These are phyloP conservation scores for Dicrostonyx torquatus DNA, from an alignment of 2,797 vertebrate genomes.

Conservation along the genomic window DNA sequence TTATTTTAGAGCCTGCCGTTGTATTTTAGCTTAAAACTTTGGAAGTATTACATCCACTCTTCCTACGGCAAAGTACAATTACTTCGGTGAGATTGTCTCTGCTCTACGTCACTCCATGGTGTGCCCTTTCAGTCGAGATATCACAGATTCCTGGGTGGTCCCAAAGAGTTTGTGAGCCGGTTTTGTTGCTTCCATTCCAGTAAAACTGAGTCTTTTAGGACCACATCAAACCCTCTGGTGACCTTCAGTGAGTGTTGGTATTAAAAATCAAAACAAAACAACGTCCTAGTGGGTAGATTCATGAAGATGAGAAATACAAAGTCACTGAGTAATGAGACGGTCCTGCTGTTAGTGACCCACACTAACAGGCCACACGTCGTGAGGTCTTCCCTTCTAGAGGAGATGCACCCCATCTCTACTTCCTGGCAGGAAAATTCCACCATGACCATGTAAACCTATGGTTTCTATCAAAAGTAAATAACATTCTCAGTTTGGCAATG, in stretches of 20 bases:
- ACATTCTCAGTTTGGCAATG: slow-evolving; percentile 2
- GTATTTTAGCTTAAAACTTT: slow-evolving; percentile 40
- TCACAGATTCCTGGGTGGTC: neutral
- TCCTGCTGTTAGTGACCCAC: neutral
- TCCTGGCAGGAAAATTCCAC: neutral
- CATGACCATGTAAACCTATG: neutral
- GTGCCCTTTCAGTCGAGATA: neutral
- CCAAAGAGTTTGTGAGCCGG: neutral
- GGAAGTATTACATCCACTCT: neutral
- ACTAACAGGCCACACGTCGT: neutral
- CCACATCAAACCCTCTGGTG: neutral
- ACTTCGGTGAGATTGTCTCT: neutral
- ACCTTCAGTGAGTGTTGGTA: neutral
- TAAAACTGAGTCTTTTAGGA: slow-evolving; percentile 5
- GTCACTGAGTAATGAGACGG: slow-evolving; percentile 24
- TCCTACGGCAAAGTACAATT: neutral
- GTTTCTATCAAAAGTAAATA: slow-evolving; percentile 25
- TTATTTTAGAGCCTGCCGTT: neutral
- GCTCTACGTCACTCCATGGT: neutral
- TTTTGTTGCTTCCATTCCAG: neutral
- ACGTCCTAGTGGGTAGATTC: neutral
- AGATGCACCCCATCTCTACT: neutral
- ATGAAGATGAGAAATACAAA: neutral
- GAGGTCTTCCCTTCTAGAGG: neutral
- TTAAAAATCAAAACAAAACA: neutral